Evolutionary conservation across 2,797 vertebrate species (phyloP), one percentile per base, ranked within the genome.

Genomic region (Podargus strigoides): DNA sequence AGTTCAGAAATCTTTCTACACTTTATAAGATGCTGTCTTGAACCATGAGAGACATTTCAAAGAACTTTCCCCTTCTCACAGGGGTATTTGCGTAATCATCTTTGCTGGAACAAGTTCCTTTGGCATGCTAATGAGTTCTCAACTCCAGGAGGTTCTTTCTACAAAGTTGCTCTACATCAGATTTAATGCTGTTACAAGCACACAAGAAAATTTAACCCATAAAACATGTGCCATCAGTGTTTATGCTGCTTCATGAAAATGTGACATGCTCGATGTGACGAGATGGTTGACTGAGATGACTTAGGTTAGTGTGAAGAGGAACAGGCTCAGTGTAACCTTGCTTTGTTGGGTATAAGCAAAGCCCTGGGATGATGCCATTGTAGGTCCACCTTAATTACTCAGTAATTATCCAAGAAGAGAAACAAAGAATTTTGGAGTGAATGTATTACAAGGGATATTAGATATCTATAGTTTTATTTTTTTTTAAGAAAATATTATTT

Each of bases 61-160:
- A 95, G 95, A 93, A 26, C 84, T 88, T 72, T 81, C 55, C 27
- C 42, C 69, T 84, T 91, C 91, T 94, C 96, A 70, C 83, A 76
- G 47, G 84, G 87, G 92, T 80, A 85, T 94, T 89, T 92, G 78
- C 32, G 69, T 93, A 89, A 95, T 96, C 89, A 79, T 91, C 89
- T 95, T 90, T 84, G 83, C 93, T 94, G 94, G 89, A 95, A 91
- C 94, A 90, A 83, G 77, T 87, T 96, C 67, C 89, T 94, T 95
- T 96, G 90, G 90, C 90, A 93, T 96, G 93, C 92, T 97, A 94
- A 97, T 97, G 87, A 95, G 56, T 42, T 82, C 89, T 53, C 56
- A 86, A 2, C 90, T 95, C 83, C 85, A 67, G 89, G 92, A 93
- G 85, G 83, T 82, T 91, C 85, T 93, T 94, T 87, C 69, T 91